These are phyloP conservation scores for Ifrita kowaldi DNA, from an alignment of 2,113 vertebrate genomes.

Conservation along the genomic window DNA sequence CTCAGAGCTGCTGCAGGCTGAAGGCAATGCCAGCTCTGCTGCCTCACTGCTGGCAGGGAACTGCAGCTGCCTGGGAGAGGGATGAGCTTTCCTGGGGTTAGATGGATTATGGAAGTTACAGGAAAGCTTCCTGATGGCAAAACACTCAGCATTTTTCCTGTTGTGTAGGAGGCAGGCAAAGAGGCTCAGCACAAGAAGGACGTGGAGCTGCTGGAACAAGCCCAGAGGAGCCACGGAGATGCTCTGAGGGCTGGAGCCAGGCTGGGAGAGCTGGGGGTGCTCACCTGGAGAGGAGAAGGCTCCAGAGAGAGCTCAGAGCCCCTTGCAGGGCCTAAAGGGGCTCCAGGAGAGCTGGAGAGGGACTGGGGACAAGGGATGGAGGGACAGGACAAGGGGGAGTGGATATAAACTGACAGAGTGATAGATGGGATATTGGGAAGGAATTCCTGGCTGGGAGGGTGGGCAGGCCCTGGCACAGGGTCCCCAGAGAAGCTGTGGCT, in stretches of 20 bases:
- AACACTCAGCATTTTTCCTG: background rate
- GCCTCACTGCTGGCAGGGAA: background rate
- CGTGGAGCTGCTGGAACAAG: fast-evolving
- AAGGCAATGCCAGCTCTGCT: background rate
- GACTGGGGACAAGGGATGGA: background rate
- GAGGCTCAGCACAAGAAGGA: background rate
- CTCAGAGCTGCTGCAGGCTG: background rate
- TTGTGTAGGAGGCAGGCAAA: background rate
- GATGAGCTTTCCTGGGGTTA: background rate
- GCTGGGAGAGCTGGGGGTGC: background rate
- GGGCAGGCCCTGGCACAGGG: fast-evolving
- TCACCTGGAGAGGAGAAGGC: background rate
- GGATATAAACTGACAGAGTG: background rate
- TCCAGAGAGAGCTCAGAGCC: background rate
- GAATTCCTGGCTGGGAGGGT: fast-evolving
- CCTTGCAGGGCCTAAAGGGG: background rate
- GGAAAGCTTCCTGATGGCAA: background rate
- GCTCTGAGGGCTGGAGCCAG: background rate
- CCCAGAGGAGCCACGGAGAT: fast-evolving
- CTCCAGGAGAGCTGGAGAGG: background rate
- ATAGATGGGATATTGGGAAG: background rate
- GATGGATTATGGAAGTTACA: background rate
- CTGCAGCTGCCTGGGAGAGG: background rate
- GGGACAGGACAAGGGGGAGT: background rate
- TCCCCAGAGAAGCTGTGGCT: background rate